Conservation (phyloP, 1,140 invertebrate species). For the Aphidius ervi region DNA sequence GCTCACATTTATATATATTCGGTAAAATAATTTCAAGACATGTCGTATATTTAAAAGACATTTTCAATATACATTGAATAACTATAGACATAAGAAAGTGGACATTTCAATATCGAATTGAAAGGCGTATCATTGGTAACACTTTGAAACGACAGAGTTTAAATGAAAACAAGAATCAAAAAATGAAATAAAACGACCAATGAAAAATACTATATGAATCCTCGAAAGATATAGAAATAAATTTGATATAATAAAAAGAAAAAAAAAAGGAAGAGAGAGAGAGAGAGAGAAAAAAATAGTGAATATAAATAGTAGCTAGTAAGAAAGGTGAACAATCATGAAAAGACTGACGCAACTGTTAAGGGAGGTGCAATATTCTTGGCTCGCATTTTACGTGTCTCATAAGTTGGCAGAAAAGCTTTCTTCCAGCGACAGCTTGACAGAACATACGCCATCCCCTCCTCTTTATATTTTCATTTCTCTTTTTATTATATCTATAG, state of each 20-base stretch:
- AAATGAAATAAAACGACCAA: not conserved
- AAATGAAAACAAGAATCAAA: constrained; percentile 12
- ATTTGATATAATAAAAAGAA: constrained; percentile 1
- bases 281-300: constrained; percentile 10
- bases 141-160: not conserved
- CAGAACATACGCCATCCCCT: constrained; percentile 45
- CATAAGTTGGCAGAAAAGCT: constrained; percentile 49
- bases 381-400: constrained; percentile 47
- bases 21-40: too few relatives aligned
- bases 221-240: constrained; percentile 7
- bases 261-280: not conserved
- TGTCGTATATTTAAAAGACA: too few relatives aligned
- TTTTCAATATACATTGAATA: too few relatives aligned
- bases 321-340: constrained; percentile 1
- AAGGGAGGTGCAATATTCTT: constrained; percentile 45
- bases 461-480: constrained; percentile 11
- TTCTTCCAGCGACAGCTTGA: constrained; percentile 50
- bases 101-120: too few relatives aligned
- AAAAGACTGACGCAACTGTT: constrained; percentile 21
- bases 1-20: too few relatives aligned
- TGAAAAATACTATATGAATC: not conserved
- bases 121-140: too few relatives aligned
- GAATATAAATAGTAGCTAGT: not conserved
- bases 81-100: too few relatives aligned
- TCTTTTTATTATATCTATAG: not conserved